Conservation (phyloP, 2,888 invertebrate species). For the Caenorhabditis sp. region DNA sequence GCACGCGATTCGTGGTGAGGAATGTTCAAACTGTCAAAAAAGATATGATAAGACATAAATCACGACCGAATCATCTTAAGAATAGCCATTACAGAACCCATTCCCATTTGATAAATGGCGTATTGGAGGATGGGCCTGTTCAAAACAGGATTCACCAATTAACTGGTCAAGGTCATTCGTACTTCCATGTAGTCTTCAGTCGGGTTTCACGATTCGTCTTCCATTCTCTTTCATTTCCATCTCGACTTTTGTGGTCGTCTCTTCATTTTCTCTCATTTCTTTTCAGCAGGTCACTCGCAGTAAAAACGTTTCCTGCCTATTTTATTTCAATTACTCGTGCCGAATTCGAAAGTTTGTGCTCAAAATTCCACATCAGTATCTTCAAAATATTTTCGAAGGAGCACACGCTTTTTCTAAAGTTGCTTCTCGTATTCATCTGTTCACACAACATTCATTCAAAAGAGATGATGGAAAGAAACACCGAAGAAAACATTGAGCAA, state of each 20-base stretch:
- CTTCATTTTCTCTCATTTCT: not conserved
- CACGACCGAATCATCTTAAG: not conserved
- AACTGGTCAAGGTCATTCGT: constrained; percentile 43
- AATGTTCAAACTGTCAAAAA: not conserved
- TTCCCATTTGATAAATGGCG: constrained; percentile 13
- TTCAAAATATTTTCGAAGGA: not conserved
- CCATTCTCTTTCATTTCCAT: constrained; percentile 11
- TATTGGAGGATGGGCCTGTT: not conserved
- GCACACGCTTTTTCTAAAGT: not conserved
- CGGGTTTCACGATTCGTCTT: not conserved
- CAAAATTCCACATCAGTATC: no score
- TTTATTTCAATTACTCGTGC: no score
- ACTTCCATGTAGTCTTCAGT: constrained; percentile 5
- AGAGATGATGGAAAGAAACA: not conserved
- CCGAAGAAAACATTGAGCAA: not conserved
- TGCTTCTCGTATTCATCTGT: constrained; percentile 5
- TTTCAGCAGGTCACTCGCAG: no score
- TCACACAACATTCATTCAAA: not conserved
- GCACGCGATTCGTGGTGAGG: not conserved
- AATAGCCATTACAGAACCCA: constrained; percentile 16
- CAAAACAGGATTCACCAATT: constrained; percentile 37
- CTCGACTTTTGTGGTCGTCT: not conserved
- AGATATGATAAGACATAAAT: constrained; percentile 1
- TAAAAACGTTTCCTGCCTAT: no score
- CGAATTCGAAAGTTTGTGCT: no score